Evolutionary conservation across 2,113 vertebrate species (phyloP).

Genomic region (Castor canadensis): DNA sequence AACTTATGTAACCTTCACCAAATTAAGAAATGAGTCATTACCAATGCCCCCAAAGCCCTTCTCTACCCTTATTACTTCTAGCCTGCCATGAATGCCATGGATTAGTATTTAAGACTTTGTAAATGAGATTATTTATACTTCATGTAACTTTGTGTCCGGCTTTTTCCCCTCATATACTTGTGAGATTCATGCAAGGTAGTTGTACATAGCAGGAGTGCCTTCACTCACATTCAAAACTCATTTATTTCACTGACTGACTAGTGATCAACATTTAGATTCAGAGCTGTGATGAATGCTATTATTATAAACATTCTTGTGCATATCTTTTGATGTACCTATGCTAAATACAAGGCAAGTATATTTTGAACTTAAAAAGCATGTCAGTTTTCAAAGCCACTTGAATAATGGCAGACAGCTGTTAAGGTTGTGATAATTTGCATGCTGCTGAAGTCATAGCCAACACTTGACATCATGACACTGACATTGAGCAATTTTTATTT

Average conservation of each 20-base stretch:
- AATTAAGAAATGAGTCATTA: not conserved
- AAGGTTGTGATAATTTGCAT: not conserved
- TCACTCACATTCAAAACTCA: not conserved
- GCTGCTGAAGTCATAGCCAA: not conserved
- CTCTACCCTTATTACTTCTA: not conserved
- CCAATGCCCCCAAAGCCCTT: not conserved
- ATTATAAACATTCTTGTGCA: not conserved
- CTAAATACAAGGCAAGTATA: not conserved
- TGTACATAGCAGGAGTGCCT: not conserved
- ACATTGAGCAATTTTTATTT: not conserved
- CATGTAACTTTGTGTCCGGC: not conserved
- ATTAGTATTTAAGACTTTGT: not conserved
- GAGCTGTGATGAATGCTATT: not conserved
- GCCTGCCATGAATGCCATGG: too few species aligned
- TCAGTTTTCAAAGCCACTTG: not conserved
- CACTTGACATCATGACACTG: not conserved
- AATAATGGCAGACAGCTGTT: not conserved
- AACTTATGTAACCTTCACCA: not conserved
- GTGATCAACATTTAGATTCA: not conserved
- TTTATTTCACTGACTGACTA: not conserved
- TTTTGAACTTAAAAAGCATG: not conserved
- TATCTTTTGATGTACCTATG: not conserved
- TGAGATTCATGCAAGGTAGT: not conserved
- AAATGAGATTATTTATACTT: not conserved
- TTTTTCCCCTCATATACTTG: not conserved